Evolutionary conservation across 2,113 vertebrate genomes (phyloP).

Genomic region (cat (Felis catus)): DNA sequence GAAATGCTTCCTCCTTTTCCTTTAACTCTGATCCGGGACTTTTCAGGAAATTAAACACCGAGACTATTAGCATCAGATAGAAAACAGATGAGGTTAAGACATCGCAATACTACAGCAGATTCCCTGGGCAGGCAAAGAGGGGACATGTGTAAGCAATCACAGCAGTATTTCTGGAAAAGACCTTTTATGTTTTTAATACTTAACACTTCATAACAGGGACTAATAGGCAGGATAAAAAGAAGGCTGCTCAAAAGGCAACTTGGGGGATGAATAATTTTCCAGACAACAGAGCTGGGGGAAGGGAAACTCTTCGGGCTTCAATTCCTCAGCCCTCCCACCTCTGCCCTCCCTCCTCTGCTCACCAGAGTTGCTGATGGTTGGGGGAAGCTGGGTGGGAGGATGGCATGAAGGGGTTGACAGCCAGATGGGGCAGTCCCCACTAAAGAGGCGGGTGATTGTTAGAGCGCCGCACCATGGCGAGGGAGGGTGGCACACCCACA

Average conservation of each 20-base stretch:
- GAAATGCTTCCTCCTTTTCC: constrained; percentile 78
- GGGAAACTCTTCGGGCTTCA: neutral
- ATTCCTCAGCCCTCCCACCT: neutral
- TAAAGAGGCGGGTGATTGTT: neutral
- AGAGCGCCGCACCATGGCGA: neutral
- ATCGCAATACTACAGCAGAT: constrained; percentile 81
- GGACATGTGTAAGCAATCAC: constrained; percentile 89
- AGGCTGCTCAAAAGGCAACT: constrained; percentile 77
- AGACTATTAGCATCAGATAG: constrained; percentile 87
- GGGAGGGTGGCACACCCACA: neutral
- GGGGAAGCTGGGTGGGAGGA: neutral
- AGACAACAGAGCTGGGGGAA: constrained; percentile 66
- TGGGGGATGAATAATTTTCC: constrained; percentile 82
- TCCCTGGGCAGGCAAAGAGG: constrained; percentile 77
- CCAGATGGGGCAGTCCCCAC: neutral
- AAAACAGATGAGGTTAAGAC: constrained; percentile 88
- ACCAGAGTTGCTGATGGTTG: neutral
- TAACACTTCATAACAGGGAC: constrained; percentile 90
- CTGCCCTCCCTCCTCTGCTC: neutral
- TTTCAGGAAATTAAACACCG: constrained; percentile 90
- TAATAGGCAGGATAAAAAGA: constrained; percentile 87
- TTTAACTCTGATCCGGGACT: constrained; percentile 85
- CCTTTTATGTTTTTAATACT: constrained; percentile 90
- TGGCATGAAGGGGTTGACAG: neutral
- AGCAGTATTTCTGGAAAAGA: constrained; percentile 86